A percentile compares a stretch with the other conserved stretches of the same genome.
Conservation (phyloP, 2,888 invertebrate species). For the Rhopalosiphum nymphaeae region DNA sequence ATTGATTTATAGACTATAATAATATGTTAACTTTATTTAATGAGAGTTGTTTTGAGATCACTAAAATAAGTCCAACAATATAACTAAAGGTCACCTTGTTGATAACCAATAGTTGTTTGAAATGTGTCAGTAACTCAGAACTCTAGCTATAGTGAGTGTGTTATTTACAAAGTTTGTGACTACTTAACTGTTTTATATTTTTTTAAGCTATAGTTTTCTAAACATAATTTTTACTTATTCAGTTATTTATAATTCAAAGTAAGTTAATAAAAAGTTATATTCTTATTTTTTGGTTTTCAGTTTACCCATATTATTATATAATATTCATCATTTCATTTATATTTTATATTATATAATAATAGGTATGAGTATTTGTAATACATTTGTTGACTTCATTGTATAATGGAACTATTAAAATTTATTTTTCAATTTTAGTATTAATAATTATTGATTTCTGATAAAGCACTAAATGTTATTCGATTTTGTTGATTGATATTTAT, state of each 20-base stretch:
- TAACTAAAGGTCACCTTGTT: slow-evolving; percentile 61
- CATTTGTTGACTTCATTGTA: background rate
- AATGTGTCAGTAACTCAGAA: slow-evolving; percentile 31
- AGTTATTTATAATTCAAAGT: slow-evolving; percentile 13
- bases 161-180: background rate
- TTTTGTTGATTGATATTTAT: background rate
- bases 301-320: background rate
- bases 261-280: background rate
- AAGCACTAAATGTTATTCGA: background rate
- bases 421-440: background rate
- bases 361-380: background rate
- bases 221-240: background rate
- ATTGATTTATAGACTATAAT: background rate
- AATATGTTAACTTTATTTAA: slow-evolving; percentile 44
- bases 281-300: background rate
- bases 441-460: background rate
- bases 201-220: background rate
- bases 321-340: background rate
- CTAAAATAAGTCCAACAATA: slow-evolving; percentile 34
- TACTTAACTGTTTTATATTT: background rate
- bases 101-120: slow-evolving; percentile 46
- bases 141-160: slow-evolving; percentile 17
- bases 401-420: background rate
- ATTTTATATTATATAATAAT: background rate
- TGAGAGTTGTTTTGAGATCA: slow-evolving; percentile 47